These are phyloP conservation scores for Anastatus disparis DNA, from an alignment of 1,140 invertebrate genomes.

Conservation along the genomic window DNA sequence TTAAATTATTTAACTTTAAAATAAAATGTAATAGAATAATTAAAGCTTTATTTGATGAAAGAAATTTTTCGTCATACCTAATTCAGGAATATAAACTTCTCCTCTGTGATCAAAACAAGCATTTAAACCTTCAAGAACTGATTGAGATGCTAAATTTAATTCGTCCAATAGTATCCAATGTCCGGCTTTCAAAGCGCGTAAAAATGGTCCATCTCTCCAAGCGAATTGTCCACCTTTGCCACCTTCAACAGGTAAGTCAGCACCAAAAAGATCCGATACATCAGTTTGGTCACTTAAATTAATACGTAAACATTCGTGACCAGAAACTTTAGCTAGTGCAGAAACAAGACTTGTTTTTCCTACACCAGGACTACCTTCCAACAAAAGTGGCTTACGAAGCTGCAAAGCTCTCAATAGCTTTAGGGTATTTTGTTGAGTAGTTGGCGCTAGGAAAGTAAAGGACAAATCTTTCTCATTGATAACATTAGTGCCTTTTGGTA, in stretches of 20 bases:
- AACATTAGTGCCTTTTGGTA: slow-evolving; percentile 66
- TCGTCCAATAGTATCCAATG: slow-evolving; percentile 99
- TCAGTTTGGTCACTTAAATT: slow-evolving; percentile 99
- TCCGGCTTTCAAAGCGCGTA: slow-evolving; percentile 90
- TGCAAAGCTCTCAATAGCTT: slow-evolving; percentile 89
- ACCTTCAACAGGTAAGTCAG: slow-evolving; percentile 95
- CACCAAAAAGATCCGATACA: slow-evolving; percentile 96
- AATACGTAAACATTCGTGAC: slow-evolving; percentile 87
- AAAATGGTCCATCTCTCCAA: slow-evolving; percentile 96
- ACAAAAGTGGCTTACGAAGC: slow-evolving; percentile 88
- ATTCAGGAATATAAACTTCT: slow-evolving; percentile 95
- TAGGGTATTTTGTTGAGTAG: slow-evolving; percentile 84
- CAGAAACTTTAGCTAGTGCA: slow-evolving; percentile 88
- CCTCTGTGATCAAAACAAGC: slow-evolving; percentile 98
- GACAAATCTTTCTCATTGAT: slow-evolving; percentile 49
- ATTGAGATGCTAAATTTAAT: slow-evolving; percentile 97
- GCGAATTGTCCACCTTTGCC: slow-evolving; percentile 85
- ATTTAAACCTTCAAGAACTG: slow-evolving; percentile 97
- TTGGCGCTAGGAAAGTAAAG: slow-evolving; percentile 85
- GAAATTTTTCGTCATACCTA: slow-evolving; percentile 64
- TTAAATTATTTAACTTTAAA: slow-evolving; percentile 2
- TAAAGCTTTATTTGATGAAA: background rate
- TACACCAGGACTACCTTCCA: slow-evolving; percentile 98
- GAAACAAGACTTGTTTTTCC: slow-evolving; percentile 96
- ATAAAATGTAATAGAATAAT: background rate